phyloP scores from a whole-genome alignment of 2,797 vertebrate species.

The Propithecus perrieri region DNA sequence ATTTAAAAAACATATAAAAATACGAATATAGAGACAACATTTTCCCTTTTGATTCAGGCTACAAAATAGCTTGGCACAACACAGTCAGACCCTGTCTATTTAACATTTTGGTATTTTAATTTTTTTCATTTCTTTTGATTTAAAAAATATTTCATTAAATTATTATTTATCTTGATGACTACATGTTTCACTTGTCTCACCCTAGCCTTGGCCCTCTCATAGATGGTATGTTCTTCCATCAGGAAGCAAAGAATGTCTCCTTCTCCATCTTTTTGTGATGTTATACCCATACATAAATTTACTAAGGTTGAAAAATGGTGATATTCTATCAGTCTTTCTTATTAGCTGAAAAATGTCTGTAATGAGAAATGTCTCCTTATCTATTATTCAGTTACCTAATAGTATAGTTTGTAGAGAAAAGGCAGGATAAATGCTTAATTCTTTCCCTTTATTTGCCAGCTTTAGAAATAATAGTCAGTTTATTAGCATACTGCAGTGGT shows the following conservation, averaged over 20 bases:
- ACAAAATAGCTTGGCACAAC: not conserved
- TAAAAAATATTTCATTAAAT: not conserved
- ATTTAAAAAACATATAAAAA: not conserved
- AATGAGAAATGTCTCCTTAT: not conserved
- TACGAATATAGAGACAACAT: not conserved
- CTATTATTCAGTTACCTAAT: not conserved
- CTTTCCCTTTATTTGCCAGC: not conserved
- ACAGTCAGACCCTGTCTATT: not conserved
- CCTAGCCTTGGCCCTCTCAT: not conserved
- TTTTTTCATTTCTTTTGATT: not conserved
- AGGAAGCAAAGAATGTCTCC: not conserved
- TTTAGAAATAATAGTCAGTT: not conserved
- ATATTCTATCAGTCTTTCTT: not conserved
- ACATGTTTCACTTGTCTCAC: not conserved
- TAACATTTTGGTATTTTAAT: not conserved
- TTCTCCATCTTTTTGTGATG: not conserved
- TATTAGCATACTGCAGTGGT: not conserved
- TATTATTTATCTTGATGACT: not conserved
- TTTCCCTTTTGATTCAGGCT: not conserved
- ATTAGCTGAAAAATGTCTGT: slow-evolving; percentile 11
- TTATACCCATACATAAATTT: not conserved
- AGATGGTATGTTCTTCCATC: not conserved
- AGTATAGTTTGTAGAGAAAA: not conserved
- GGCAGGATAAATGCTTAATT: not conserved
- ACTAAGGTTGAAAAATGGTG: not conserved